Evolutionary conservation across 2,113 vertebrate genomes (phyloP), one percentile per base, ranked within the genome.

Genomic region (Rana temporaria): DNA sequence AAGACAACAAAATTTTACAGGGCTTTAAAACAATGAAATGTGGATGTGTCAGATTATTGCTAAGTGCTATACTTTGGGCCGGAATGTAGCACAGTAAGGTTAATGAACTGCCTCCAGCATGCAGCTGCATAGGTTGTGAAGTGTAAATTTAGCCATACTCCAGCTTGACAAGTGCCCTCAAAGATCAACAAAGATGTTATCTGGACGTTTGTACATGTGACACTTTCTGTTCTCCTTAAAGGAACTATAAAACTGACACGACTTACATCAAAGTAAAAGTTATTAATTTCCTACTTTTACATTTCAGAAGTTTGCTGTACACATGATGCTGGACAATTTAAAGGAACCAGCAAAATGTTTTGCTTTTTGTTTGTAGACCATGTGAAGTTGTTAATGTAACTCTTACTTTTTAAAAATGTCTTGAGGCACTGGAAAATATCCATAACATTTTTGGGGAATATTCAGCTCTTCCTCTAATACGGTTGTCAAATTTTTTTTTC

Each of bases 101-200:
- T 74, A 75, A 75, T 82, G 72, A 76, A 83, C 62, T 52, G 72
- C 81, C 81, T 83, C 26, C 26, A 83, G 81, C 81, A 83, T 76
- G 81, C 81, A 76, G 81, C 71, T 83, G 81, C 55, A 52, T 38
- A 64, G 30, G 20, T 34, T 48, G 63, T 60, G 18, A 81, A 62
- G 32, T 68, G 81, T 74, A 73, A 82, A 82, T 82, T 64, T 56
- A 55, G 57, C 34, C 52, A 22, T 68, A 60, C 64, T 75, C 18
- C 30, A 59, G 34, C 20, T 83, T 76, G 71, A 83, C 72, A 83
- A 76, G 48, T 83, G 71, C 71, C 71, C 72, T 74, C 14, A 83
- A 75, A 83, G 81, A 83, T 68, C 53, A 68, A 68, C 72, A 34
- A 55, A 83, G 71, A 68, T 82, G 52, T 56, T 75, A 82, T 66